These are phyloP conservation scores for Styela plicata DNA, from an alignment of 23 tunicate species.

Conservation along the genomic window DNA sequence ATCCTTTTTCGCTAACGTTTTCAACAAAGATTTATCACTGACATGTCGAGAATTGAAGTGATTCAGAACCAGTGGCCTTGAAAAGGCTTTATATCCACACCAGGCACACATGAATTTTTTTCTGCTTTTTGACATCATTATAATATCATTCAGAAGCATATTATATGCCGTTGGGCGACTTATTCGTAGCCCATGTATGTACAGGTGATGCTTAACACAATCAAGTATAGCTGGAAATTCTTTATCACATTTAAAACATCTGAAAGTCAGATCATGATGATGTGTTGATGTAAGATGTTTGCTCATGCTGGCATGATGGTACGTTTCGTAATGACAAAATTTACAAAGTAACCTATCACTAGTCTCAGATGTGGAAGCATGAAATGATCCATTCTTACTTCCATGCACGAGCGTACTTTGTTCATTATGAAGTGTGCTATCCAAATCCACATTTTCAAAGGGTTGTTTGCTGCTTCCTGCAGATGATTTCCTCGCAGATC, in stretches of 20 bases:
- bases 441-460: background rate
- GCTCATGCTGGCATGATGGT: background rate
- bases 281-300: background rate
- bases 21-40: background rate
- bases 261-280: background rate
- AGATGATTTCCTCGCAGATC: background rate
- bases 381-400: background rate
- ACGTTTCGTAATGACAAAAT: background rate
- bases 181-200: background rate
- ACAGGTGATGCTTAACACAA: background rate
- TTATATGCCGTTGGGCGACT: background rate
- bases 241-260: slow-evolving; percentile 1
- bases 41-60: background rate
- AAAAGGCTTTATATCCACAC: slow-evolving; percentile 2
- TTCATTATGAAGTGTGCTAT: background rate
- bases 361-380: background rate
- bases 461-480: background rate
- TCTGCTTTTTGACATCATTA: background rate
- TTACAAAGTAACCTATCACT: background rate
- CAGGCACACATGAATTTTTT: background rate
- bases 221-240: background rate
- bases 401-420: background rate
- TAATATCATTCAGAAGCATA: background rate
- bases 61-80: background rate
- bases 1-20: background rate